Conservation (phyloP, 2,888 invertebrate genomes). For the Eupithecia inturbata region DNA sequence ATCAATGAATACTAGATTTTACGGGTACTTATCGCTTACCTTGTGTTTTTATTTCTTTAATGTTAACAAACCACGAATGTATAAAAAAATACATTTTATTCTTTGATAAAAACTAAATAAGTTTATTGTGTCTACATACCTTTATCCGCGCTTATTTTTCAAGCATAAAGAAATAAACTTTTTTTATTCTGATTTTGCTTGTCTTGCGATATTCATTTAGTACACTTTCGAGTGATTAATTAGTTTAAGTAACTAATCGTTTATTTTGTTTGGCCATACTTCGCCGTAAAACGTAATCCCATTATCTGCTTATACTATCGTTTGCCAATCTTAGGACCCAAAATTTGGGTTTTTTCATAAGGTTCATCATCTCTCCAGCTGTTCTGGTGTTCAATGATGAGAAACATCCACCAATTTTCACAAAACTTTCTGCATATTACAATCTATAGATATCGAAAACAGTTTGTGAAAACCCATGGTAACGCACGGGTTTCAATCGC, state of each 20-base stretch:
- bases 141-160: too few species aligned
- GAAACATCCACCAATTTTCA: not conserved
- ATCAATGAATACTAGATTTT: not conserved
- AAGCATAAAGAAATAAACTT: too few species aligned
- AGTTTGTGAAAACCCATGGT: not conserved
- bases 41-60: not conserved
- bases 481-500: conserved; percentile 69
- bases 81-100: not conserved
- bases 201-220: too few species aligned
- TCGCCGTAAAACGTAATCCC: too few species aligned
- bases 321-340: not conserved
- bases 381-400: not conserved
- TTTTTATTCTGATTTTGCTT: too few species aligned
- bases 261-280: too few species aligned
- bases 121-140: not conserved
- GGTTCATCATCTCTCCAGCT: not conserved
- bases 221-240: too few species aligned
- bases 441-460: not conserved
- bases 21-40: not conserved
- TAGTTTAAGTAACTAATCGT: too few species aligned
- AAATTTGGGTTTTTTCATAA: not conserved
- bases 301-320: not conserved
- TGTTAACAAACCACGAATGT: not conserved
- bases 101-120: not conserved
- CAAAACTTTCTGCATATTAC: not conserved